Conservation (phyloP, 2,888 invertebrate species). For the Crepidodera aurea region DNA sequence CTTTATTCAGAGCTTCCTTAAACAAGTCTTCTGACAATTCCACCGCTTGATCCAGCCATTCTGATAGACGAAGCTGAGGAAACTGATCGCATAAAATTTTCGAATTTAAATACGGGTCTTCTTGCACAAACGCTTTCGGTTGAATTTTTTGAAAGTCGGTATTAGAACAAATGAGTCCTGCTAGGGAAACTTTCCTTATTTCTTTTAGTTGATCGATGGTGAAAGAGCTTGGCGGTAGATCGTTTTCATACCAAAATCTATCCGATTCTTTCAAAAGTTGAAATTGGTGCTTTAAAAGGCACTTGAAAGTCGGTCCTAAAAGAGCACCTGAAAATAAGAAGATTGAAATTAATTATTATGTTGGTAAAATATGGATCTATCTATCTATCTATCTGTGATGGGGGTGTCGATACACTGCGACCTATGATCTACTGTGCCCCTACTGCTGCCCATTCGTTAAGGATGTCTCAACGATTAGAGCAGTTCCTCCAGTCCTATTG, state of each 20-base stretch:
- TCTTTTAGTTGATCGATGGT: slow-evolving; percentile 80
- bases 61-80: slow-evolving; percentile 69
- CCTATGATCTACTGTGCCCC: too few species aligned
- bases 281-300: slow-evolving; percentile 85
- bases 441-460: too few species aligned
- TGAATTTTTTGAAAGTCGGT: slow-evolving; percentile 77
- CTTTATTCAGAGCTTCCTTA: slow-evolving; percentile 78
- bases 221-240: slow-evolving; percentile 87
- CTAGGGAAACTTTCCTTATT: slow-evolving; percentile 79
- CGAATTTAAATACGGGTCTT: slow-evolving; percentile 85
- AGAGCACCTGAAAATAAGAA: slow-evolving; percentile 78
- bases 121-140: slow-evolving; percentile 84
- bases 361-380: too few species aligned
- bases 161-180: slow-evolving; percentile 81
- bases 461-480: too few species aligned
- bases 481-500: too few species aligned
- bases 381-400: too few species aligned
- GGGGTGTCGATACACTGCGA: too few species aligned
- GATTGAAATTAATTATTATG: too few species aligned
- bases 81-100: slow-evolving; percentile 79
- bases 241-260: slow-evolving; percentile 96
- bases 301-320: slow-evolving; percentile 88
- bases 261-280: slow-evolving; percentile 84
- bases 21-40: slow-evolving; percentile 76
- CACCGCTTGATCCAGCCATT: slow-evolving; percentile 68